Evolutionary conservation across 2,113 vertebrate species (phyloP), one percentile per base, ranked within the genome.

Genomic region (Aptenodytes forsteri): DNA sequence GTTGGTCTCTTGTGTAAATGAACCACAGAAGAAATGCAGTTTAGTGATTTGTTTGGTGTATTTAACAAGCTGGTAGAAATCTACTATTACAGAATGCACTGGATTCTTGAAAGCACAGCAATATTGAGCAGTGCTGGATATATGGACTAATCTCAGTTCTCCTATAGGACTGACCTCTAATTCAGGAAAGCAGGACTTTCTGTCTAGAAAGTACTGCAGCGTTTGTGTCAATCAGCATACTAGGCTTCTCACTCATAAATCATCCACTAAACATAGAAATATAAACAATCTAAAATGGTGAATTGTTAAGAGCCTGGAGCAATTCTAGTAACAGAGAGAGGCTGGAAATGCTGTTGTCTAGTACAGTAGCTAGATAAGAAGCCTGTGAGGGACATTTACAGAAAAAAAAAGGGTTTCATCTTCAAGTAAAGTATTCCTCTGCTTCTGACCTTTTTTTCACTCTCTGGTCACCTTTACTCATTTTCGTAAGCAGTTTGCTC

Each of bases 401-500:
- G 11, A 2, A 19, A 59, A 50, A 56, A 61, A 29, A 26, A 6
- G 10, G 11, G 6, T 0, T 1, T 40, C 36, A 5, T 26, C 42
- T 83, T 70, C 10, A 70, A 50, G 21, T 9, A 73, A 34, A 62
- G 5, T 14, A 23, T 44, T 84, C 22, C 17, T 76, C 30, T 22
- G 11, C 32, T 62, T 64, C 16, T 46, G 10, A 70, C 3, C 6
- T 42, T 76, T 75, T 65, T 18, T 50, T 65, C 44, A 29, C 34
- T 36, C 38, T 64, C 47, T 38, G 20, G 12, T 5, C n/a, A 67
- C 17, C 17, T 30, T 78, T 21, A 40, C 13, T 62, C 20, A 40
- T n/a, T 76, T 85, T 26, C 10, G 7, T 34, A 55, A 62, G 36
- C 25, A 32, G 21, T 34, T 55, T 46, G 3, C 42, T 59, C 11